A percentile compares a stretch with the other conserved stretches of the same genome.
phyloP scores from a whole-genome alignment of 2,888 invertebrate species.

The Tuta absoluta region DNA sequence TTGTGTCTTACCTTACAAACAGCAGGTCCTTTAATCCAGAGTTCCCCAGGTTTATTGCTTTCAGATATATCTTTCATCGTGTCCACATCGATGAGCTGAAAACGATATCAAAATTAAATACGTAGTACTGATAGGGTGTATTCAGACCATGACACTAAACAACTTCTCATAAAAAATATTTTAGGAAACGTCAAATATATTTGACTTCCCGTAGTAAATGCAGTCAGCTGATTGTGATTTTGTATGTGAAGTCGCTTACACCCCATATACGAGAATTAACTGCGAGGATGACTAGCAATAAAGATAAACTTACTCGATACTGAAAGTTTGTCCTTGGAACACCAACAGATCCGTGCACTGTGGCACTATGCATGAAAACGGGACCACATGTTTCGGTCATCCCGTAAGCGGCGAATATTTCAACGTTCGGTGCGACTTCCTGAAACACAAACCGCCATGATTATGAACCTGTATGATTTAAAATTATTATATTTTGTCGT shows the following conservation, averaged over 20 bases:
- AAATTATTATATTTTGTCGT: too few species aligned
- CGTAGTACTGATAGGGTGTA: too few species aligned
- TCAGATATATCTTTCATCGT: conserved; percentile 57
- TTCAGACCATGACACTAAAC: too few species aligned
- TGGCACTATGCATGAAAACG: conserved; percentile 44
- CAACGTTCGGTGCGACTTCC: conserved; percentile 54
- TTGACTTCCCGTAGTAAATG: too few species aligned
- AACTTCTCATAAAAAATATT: too few species aligned
- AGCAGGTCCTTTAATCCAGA: conserved; percentile 61
- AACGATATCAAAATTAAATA: conserved; percentile 27
- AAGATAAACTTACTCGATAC: conserved; percentile 56
- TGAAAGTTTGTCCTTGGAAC: conserved; percentile 51
- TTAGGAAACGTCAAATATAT: too few species aligned
- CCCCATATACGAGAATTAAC: too few species aligned
- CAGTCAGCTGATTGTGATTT: too few species aligned
- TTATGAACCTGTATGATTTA: too few species aligned
- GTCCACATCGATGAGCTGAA: conserved; percentile 63
- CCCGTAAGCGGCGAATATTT: conserved; percentile 55
- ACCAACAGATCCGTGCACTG: conserved; percentile 47
- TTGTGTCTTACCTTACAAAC: conserved; percentile 59
- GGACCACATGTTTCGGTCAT: conserved; percentile 60
- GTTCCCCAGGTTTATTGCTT: conserved; percentile 64
- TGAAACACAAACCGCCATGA: too few species aligned
- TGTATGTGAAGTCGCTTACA: too few species aligned
- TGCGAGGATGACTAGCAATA: too few species aligned